These are phyloP conservation scores for Myoxocephalus aenaeus DNA, from an alignment of 2,797 vertebrate genomes.

Conservation along the genomic window DNA sequence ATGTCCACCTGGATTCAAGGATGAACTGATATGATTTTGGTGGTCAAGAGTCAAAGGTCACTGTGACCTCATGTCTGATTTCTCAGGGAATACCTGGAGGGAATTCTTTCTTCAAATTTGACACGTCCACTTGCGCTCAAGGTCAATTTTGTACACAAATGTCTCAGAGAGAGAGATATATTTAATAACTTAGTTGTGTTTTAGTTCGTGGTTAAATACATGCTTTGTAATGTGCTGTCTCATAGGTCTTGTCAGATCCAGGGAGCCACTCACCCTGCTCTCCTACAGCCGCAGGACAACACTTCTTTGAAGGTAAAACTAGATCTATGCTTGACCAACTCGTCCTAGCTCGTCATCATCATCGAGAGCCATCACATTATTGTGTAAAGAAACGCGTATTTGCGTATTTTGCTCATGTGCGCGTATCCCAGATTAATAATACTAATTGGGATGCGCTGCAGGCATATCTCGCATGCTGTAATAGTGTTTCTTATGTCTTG, in stretches of 20 bases:
- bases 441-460: neutral
- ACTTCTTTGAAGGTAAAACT: conserved; percentile 93
- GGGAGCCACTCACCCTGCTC: conserved; percentile 89
- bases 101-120: too few relatives aligned
- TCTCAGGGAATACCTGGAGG: too few relatives aligned
- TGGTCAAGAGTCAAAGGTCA: neutral
- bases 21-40: neutral
- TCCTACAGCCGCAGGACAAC: conserved; percentile 87
- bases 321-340: neutral
- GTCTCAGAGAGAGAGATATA: neutral
- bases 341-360: neutral
- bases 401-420: neutral
- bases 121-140: too few relatives aligned
- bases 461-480: neutral
- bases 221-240: conserved; percentile 46
- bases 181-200: neutral
- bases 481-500: neutral
- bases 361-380: neutral
- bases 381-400: conserved; percentile 4
- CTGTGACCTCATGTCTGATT: neutral
- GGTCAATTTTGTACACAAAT: neutral
- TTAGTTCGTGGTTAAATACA: neutral
- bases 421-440: neutral
- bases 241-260: conserved; percentile 89
- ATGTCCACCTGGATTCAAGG: neutral